phyloP scores from a whole-genome alignment of 2,888 invertebrate genomes.

The Athripsodes cinereus region DNA sequence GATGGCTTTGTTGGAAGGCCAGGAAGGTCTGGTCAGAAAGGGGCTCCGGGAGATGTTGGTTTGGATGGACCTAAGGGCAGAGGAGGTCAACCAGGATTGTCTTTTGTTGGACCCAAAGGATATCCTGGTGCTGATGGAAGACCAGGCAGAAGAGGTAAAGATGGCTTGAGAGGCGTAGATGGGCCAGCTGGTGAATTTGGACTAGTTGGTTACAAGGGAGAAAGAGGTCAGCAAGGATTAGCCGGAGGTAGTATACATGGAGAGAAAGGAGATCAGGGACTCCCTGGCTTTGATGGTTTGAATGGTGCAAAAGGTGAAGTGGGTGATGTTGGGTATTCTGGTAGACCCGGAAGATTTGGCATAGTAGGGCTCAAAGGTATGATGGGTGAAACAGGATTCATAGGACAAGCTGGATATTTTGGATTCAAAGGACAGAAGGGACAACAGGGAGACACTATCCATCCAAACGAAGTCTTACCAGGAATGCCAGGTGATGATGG shows the following conservation, averaged over 20 bases:
- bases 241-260: constrained; percentile 48
- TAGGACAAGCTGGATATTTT: constrained; percentile 36
- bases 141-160: constrained; percentile 46
- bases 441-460: constrained; percentile 42
- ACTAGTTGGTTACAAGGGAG: constrained; percentile 49
- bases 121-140: constrained; percentile 49
- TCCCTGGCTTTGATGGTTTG: constrained; percentile 37
- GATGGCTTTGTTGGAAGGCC: constrained; percentile 64
- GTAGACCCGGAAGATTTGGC: constrained; percentile 50
- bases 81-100: constrained; percentile 56
- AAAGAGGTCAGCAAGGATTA: constrained; percentile 55
- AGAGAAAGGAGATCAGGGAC: constrained; percentile 44
- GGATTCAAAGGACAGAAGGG: constrained; percentile 48
- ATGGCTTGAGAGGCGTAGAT: constrained; percentile 49
- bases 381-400: constrained; percentile 45
- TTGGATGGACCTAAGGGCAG: constrained; percentile 60
- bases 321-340: constrained; percentile 48
- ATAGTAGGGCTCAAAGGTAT: constrained; percentile 49
- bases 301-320: constrained; percentile 48
- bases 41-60: constrained; percentile 76
- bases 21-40: constrained; percentile 67
- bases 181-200: constrained; percentile 64
- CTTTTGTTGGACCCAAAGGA: constrained; percentile 55
- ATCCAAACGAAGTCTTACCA: constrained; percentile 33
- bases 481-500: constrained; percentile 36